Percentiles rank a stretch among this genome's conserved stretches.
Conservation (phyloP, 2,113 vertebrate genomes). For the Calyptomena viridis region DNA sequence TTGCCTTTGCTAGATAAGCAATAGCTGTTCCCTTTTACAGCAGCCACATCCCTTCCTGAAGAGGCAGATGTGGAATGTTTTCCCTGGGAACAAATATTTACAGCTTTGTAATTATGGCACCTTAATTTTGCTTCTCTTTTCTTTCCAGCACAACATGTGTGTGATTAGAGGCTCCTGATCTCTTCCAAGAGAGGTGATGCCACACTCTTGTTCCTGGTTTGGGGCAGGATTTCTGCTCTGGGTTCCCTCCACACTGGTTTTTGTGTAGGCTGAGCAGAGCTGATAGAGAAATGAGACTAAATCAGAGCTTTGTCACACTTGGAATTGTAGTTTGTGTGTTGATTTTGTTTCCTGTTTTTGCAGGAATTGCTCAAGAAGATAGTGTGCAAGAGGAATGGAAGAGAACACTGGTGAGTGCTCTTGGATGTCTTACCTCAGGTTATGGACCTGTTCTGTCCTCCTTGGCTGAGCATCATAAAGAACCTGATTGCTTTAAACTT, state of each 20-base stretch:
- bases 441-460: not conserved
- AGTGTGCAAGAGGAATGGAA: slow-evolving; percentile 27
- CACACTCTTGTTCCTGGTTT: not conserved
- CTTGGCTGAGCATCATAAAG: not conserved
- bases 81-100: not conserved
- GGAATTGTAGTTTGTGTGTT: not conserved
- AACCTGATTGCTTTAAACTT: not conserved
- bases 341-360: not conserved
- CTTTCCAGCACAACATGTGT: not conserved
- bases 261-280: not conserved
- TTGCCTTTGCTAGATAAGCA: slow-evolving; percentile 11
- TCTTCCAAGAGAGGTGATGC: not conserved
- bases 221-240: not conserved
- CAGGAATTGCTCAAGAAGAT: not conserved
- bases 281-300: not conserved
- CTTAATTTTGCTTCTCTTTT: not conserved
- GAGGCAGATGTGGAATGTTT: not conserved
- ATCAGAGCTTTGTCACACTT: not conserved
- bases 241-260: not conserved
- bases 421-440: accelerated
- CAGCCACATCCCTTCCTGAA: not conserved
- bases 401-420: slow-evolving; percentile 44
- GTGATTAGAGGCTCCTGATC: not conserved
- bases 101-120: not conserved
- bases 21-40: not conserved